Evolutionary conservation across 2,797 vertebrate genomes (phyloP).

Genomic region (Halcyon chelicuti): DNA sequence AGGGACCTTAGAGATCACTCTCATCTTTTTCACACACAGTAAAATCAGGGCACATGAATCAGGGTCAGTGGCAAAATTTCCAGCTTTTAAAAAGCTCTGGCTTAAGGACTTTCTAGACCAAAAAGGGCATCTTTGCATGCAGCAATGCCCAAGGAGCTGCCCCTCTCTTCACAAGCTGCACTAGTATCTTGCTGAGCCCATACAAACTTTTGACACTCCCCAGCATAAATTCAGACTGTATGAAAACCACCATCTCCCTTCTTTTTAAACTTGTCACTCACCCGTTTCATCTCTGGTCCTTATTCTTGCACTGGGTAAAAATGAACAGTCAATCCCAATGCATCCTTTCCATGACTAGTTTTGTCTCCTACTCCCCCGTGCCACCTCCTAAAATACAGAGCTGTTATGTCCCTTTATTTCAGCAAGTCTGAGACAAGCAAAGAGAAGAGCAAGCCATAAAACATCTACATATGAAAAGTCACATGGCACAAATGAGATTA

Average conservation of each 20-base stretch:
- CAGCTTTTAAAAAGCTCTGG: neutral
- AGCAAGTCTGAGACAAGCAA: neutral
- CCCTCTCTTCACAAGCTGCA: neutral
- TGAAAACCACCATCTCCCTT: neutral
- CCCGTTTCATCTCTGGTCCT: neutral
- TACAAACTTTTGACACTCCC: neutral
- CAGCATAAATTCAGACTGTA: neutral
- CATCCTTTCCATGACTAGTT: neutral
- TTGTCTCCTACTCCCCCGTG: neutral
- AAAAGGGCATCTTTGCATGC: slow-evolving; percentile 9
- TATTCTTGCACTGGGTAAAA: neutral
- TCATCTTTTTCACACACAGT: neutral
- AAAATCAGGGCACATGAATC: neutral
- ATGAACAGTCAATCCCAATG: neutral
- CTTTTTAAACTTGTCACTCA: neutral
- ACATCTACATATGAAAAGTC: neutral
- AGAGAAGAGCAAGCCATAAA: neutral
- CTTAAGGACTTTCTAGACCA: neutral
- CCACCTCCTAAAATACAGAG: neutral
- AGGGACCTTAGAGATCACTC: no score
- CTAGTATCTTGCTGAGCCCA: neutral
- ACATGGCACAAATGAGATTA: neutral
- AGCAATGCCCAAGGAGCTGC: neutral
- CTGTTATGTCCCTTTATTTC: fast-evolving
- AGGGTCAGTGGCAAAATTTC: neutral